A percentile compares a stretch with the other conserved stretches of the same genome.
These are phyloP conservation scores for Coleophora deauratella DNA, from an alignment of 2,888 invertebrate species.

Conservation along the genomic window DNA sequence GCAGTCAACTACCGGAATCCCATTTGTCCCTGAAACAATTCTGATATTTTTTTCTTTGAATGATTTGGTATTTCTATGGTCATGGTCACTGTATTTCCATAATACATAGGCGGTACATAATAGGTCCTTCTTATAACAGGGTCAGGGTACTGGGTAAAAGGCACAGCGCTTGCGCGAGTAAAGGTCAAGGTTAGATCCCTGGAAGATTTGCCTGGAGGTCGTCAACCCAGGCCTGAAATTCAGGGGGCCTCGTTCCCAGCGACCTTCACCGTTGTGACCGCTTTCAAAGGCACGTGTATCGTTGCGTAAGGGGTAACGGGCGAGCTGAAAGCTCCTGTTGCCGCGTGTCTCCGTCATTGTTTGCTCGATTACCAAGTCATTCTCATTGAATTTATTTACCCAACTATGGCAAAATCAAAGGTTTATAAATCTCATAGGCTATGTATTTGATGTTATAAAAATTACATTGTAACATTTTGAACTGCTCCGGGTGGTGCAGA, in stretches of 20 bases:
- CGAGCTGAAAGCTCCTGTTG: not conserved
- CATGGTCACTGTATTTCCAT: constrained; percentile 13
- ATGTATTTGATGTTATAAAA: no score
- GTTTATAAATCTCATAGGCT: no score
- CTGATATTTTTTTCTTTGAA: no score
- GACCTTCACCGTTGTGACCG: constrained; percentile 63
- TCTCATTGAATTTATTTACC: no score
- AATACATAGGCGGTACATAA: constrained; percentile 27
- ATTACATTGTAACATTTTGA: no score
- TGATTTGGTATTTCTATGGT: no score
- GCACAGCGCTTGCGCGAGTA: constrained; percentile 65
- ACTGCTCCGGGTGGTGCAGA: no score
- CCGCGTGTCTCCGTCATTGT: no score
- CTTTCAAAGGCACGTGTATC: constrained; percentile 53
- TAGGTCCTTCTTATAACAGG: constrained; percentile 53
- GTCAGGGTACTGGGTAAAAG: constrained; percentile 63
- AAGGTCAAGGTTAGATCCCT: constrained; percentile 69
- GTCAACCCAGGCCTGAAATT: constrained; percentile 57
- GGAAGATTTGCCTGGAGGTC: constrained; percentile 69
- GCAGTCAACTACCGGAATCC: no score
- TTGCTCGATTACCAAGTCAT: no score
- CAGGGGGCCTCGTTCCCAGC: constrained; percentile 50
- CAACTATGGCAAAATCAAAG: no score
- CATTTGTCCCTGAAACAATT: no score
- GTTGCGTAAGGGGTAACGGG: constrained; percentile 37